Conservation (phyloP, 2,113 vertebrate species). For the Phylloscopus trochilus region DNA sequence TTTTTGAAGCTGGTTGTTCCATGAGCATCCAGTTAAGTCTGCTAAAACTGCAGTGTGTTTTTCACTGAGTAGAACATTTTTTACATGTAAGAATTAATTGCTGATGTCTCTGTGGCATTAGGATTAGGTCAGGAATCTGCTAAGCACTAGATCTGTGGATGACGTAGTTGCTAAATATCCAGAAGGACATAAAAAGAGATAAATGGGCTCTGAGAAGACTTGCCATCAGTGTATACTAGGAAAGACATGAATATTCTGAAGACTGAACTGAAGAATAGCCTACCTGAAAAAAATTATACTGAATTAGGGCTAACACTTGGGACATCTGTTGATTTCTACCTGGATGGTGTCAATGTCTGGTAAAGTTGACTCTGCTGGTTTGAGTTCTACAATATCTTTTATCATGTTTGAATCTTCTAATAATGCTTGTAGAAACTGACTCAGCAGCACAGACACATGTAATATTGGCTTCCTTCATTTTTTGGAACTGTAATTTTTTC, state of each 20-base stretch:
- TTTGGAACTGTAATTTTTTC: background rate
- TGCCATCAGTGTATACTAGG: background rate
- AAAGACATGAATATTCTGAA: background rate
- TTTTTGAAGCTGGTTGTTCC: background rate
- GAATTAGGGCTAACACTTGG: background rate
- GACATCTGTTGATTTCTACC: background rate
- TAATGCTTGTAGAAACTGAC: background rate
- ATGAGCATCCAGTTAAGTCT: background rate
- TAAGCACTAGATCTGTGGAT: background rate
- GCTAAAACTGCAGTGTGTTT: background rate
- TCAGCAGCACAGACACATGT: background rate
- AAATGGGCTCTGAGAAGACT: background rate
- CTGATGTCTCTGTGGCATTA: background rate
- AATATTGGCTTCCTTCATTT: background rate
- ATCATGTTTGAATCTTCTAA: background rate
- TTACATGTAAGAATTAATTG: background rate
- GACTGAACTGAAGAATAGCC: background rate
- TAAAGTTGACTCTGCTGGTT: background rate
- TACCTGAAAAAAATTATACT: background rate
- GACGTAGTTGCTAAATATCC: background rate
- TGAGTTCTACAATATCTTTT: background rate
- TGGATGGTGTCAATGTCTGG: background rate
- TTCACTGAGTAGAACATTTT: background rate
- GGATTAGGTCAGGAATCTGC: background rate
- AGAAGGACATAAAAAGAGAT: background rate